phyloP scores from a whole-genome alignment of 2,797 vertebrate genomes.

The Peromyscus nudipes region DNA sequence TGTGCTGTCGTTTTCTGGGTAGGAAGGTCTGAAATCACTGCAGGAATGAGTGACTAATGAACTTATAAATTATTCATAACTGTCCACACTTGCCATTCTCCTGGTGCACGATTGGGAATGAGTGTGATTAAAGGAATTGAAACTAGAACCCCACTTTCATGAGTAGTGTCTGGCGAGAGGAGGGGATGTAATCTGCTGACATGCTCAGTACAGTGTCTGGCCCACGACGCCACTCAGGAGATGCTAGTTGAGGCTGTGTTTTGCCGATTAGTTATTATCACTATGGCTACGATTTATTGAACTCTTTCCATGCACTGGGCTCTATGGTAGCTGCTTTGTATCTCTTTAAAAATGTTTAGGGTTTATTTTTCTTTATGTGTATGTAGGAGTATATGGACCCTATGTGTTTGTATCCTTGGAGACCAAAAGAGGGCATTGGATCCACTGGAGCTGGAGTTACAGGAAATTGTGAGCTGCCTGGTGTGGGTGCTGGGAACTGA shows the following conservation, averaged over 20 bases:
- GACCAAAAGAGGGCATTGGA: neutral
- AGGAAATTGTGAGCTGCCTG: neutral
- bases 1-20: neutral
- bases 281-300: neutral
- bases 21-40: neutral
- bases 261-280: neutral
- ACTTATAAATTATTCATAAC: conserved; percentile 49
- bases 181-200: neutral
- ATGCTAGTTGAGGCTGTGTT: neutral
- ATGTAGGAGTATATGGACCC: neutral
- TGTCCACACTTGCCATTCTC: neutral
- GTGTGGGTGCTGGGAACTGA: neutral
- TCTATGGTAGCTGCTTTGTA: neutral
- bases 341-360: neutral
- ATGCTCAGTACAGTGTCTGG: neutral
- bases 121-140: neutral
- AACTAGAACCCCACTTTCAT: conserved; percentile 15
- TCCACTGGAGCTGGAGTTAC: neutral
- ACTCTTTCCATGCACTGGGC: neutral
- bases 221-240: neutral
- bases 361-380: neutral
- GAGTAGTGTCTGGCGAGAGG: neutral
- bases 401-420: neutral
- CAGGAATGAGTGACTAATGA: neutral
- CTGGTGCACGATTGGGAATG: neutral